Conservation (phyloP, 2,113 vertebrate species). For the Onychostruthus taczanowskii region DNA sequence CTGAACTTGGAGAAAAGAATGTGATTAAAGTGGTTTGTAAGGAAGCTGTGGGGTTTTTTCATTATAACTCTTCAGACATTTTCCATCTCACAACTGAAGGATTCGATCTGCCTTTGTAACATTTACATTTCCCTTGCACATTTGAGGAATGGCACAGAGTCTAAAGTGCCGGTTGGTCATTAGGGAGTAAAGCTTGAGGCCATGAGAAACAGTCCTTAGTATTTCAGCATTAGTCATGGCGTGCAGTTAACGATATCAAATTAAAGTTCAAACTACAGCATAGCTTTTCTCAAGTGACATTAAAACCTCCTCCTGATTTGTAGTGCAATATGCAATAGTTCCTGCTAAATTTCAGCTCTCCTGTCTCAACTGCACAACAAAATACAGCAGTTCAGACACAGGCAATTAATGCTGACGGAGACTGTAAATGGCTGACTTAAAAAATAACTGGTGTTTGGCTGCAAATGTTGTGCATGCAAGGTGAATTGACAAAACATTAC, state of each 20-base stretch:
- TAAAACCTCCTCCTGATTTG: background rate
- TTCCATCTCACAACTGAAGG: background rate
- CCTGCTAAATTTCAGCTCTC: background rate
- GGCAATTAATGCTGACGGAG: background rate
- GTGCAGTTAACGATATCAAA: background rate
- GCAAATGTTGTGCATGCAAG: background rate
- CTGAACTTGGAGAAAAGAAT: background rate
- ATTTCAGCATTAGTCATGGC: constrained; percentile 20
- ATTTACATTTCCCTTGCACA: background rate
- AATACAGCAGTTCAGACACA: background rate
- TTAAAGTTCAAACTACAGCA: background rate
- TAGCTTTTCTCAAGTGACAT: constrained; percentile 20
- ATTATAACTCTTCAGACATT: background rate
- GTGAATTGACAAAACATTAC: background rate
- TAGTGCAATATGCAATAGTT: background rate
- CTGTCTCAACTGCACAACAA: background rate
- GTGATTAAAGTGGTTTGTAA: background rate
- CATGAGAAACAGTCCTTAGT: background rate
- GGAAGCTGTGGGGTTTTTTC: background rate
- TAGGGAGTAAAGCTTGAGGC: background rate
- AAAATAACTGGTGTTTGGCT: background rate
- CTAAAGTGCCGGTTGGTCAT: background rate
- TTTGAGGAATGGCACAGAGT: background rate
- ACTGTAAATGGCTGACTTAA: background rate
- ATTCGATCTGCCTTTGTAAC: background rate